Conservation (phyloP, 2,113 vertebrate genomes). For the Tachysurus fulvidraco region DNA sequence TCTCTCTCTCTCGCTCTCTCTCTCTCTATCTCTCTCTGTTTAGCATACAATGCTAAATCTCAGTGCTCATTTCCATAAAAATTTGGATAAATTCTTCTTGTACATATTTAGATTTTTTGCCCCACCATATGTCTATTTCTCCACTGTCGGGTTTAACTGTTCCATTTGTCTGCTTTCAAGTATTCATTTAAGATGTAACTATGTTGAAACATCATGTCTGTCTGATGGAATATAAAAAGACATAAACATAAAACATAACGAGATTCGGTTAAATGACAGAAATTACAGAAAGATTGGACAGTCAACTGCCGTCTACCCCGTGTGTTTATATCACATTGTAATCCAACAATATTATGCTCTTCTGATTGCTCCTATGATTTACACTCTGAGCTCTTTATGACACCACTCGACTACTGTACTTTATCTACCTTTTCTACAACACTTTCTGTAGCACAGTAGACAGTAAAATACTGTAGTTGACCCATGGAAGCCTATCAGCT, state of each 20-base stretch:
- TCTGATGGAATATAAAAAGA: background rate
- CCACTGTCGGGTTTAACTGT: background rate
- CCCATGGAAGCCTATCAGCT: background rate
- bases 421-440: background rate
- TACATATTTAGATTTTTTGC: background rate
- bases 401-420: background rate
- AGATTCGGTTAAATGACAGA: background rate
- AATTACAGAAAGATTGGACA: background rate
- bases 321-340: background rate
- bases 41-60: background rate
- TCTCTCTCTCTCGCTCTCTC: background rate
- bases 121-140: background rate
- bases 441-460: background rate
- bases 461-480: background rate
- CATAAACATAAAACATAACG: background rate
- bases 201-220: background rate
- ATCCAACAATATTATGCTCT: background rate
- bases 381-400: background rate
- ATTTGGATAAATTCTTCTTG: background rate
- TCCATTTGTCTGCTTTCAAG: background rate
- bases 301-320: background rate
- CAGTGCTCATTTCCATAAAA: background rate
- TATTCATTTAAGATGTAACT: background rate
- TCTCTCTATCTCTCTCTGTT: background rate
- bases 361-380: background rate